Evolutionary conservation across 1,140 invertebrate genomes (phyloP), one percentile per base, ranked within the genome.

Genomic region (Drosophila biarmipes): DNA sequence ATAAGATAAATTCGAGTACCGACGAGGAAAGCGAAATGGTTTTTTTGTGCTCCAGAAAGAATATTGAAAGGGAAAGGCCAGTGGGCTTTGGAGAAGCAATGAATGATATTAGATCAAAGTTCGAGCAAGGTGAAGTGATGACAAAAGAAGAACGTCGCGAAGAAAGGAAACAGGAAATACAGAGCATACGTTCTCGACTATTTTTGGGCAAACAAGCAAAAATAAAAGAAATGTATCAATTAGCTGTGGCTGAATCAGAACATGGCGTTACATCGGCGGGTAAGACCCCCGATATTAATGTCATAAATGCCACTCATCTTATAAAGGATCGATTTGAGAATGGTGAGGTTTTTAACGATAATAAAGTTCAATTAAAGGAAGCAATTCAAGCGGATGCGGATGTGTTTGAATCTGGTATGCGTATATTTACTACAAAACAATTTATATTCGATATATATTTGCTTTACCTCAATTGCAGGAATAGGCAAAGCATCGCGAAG

Each of bases 151-250:
- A 96, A 72, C 92, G 96, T 31, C 94, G 95, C 7, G 95, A 97
- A 80, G 96, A 97, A 74, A 93, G 96, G n/a, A 97, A 97, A 91
- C 96, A 97, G 84, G 97, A 98, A 92, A 95, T 97, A 68, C 95
- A 96, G 87, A 96, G 95, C 62, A 96, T 98, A 79, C 94, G 97
- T 40, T 97, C 96, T 79, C 93, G 96, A 56, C 92, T 97, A 8
- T 97, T 97, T 91, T 94, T 96, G 95, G 97, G 96, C 10, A 97
- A 97, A 91, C 96, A 97, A 93, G 96, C 96, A 0, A 97, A 97
- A 81, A 96, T 98, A 92, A 98, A 98, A 85, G 97, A 98, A 91
- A 95, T 97, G 93, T 98, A 98, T 92, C 97, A 98, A 90, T 96
- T 97, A 85, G 97, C 97, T 6, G 96, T 97, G 0, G 94, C 96